Evolutionary conservation across 2,113 vertebrate species (phyloP), one percentile per base, ranked within the genome.

Genomic region (Tichodroma muraria): DNA sequence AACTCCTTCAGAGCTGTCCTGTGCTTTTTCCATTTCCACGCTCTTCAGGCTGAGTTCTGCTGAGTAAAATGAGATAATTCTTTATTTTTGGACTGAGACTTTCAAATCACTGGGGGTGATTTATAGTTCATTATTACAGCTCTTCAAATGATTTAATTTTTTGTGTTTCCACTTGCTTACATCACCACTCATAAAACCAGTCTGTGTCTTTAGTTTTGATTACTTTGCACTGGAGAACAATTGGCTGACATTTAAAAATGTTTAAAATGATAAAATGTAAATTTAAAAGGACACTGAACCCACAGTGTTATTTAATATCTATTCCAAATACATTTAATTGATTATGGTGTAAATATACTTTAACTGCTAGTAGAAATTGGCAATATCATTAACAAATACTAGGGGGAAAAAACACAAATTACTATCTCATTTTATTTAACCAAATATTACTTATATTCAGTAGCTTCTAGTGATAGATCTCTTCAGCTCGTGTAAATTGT

Each of bases 401-500:
- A 68, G 52, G 38, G 4, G 8, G 3, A 31, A 75, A 57, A 47
- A 56, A 73, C 65, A 33, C 24, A 88, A 80, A 90, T 85, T 0
- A 77, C 33, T 65, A 23, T 57, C 60, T 80, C 56, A 50, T 64
- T 91, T 94, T 81, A 23, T 73, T 75, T 93, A 87, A 93, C 93
- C 77, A 90, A 92, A 82, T 94, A 87, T 87, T 89, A 84, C 70
- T 90, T 90, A 56, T n/a, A 30, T 44, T 71, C 80, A 30, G 52
- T 79, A 81, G 72, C 77, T 90, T 47, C 68, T 75, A 21, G 64
- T 89, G 59, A 92, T 87, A 49, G 4, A 87, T 89, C 90, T 87
- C 71, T 80, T 88, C n/a, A 78, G 69, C 40, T 94, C 73, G 10
- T 89, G 73, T 92, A 89, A 89, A 96, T 92, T 93, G 80, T 86